These are phyloP conservation scores for Harpagoxenus sublaevis DNA, from an alignment of 2,888 invertebrate genomes.

Conservation along the genomic window DNA sequence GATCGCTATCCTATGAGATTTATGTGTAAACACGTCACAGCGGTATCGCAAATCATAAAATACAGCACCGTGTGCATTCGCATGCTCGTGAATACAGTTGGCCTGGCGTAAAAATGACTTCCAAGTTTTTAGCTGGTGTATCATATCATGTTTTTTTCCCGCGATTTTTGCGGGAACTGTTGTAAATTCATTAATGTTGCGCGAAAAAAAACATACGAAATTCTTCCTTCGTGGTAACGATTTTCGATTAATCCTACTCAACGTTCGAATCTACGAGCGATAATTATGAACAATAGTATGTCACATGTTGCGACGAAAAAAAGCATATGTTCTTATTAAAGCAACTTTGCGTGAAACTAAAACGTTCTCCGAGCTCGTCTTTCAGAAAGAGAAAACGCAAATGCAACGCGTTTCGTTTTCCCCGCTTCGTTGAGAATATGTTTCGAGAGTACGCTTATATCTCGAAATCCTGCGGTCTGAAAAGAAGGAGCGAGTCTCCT, in stretches of 20 bases:
- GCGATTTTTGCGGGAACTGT: background rate
- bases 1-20: slow-evolving; percentile 51
- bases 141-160: background rate
- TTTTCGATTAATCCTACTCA: background rate
- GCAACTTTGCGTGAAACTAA: slow-evolving; percentile 3
- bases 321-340: background rate
- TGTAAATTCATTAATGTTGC: slow-evolving; percentile 14
- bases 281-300: background rate
- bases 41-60: slow-evolving; percentile 50
- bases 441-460: slow-evolving; percentile 54
- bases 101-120: slow-evolving; percentile 27
- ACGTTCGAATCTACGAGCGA: background rate
- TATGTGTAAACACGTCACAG: slow-evolving; percentile 54
- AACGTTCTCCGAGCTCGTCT: slow-evolving; percentile 3
- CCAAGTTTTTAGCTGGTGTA: background rate
- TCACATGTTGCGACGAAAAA: background rate
- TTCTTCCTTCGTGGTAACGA: background rate
- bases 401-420: slow-evolving; percentile 37
- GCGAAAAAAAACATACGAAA: background rate
- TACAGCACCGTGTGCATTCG: slow-evolving; percentile 4
- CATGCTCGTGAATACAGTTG: slow-evolving; percentile 24
- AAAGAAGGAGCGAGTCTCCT: slow-evolving; percentile 47
- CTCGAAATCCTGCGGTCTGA: slow-evolving; percentile 56
- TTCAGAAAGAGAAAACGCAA: slow-evolving; percentile 15
- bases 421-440: slow-evolving; percentile 57